phyloP scores from a whole-genome alignment of 2,797 vertebrate genomes.

The Pipistrellus pygmaeus region DNA sequence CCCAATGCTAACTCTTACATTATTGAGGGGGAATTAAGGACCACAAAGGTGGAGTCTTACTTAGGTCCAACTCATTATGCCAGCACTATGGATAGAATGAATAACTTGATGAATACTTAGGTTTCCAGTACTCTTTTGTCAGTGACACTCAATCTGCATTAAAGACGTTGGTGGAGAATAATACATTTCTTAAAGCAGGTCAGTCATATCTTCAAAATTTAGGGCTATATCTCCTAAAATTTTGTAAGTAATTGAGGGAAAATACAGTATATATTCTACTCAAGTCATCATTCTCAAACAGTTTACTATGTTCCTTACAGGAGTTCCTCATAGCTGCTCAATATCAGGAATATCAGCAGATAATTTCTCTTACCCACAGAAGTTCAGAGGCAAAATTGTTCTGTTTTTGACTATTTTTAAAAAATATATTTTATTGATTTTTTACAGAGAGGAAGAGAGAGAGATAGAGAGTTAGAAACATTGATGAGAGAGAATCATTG shows the following conservation, averaged over 20 bases:
- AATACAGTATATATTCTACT: not conserved
- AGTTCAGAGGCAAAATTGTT: not conserved
- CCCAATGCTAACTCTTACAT: not conserved
- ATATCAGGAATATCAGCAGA: not conserved
- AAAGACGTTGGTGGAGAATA: constrained; percentile 15
- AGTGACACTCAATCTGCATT: not conserved
- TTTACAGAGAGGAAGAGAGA: too few relatives aligned
- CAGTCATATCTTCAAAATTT: not conserved
- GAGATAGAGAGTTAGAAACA: too few relatives aligned
- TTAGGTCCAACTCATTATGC: not conserved
- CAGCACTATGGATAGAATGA: not conserved
- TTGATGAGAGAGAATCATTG: too few relatives aligned
- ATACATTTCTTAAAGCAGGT: not conserved
- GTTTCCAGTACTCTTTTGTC: not conserved
- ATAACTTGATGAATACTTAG: not conserved
- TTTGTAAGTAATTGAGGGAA: not conserved
- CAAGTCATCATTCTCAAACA: not conserved
- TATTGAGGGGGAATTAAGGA: not conserved
- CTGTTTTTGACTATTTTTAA: not conserved
- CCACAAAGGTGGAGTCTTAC: not conserved
- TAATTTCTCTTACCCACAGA: not conserved
- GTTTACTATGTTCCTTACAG: not conserved
- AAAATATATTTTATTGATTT: too few relatives aligned
- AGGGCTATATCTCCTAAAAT: not conserved
- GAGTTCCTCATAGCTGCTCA: not conserved